phyloP scores from a whole-genome alignment of 2,113 vertebrate species.

The Xiphias gladius region DNA sequence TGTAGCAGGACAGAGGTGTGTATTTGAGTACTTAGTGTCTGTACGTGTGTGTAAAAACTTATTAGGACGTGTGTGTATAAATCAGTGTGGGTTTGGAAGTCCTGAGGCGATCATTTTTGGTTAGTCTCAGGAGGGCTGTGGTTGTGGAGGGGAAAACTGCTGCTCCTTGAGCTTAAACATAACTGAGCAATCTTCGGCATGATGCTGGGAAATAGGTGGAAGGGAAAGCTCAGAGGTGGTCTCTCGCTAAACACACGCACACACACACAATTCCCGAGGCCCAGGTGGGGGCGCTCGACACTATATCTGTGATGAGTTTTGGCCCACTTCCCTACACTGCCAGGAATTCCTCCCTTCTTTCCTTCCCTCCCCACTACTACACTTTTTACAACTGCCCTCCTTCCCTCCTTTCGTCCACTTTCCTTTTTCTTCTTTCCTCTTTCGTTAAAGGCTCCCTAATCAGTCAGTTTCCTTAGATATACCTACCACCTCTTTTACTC shows the following conservation, averaged over 20 bases:
- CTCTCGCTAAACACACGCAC: conserved; percentile 56
- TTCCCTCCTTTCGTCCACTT: conserved; percentile 18
- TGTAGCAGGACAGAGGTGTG: conserved; percentile 49
- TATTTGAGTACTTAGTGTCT: conserved; percentile 35
- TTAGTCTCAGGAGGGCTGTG: conserved; percentile 64
- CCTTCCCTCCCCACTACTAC: conserved; percentile 10
- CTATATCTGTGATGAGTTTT: conserved; percentile 69
- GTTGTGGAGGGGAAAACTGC: conserved; percentile 70
- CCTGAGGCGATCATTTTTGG: conserved; percentile 71
- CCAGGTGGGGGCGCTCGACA: conserved; percentile 75
- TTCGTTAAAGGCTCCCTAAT: not conserved
- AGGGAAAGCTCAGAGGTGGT: conserved; percentile 83
- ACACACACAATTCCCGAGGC: conserved; percentile 48
- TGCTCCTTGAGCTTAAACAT: conserved; percentile 68
- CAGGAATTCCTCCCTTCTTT: conserved; percentile 72
- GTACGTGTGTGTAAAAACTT: conserved; percentile 40
- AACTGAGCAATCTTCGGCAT: conserved; percentile 76
- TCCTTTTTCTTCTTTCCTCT: not conserved
- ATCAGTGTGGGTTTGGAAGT: conserved; percentile 63
- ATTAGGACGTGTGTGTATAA: conserved; percentile 27
- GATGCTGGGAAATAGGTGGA: conserved; percentile 81
- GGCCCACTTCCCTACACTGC: conserved; percentile 68
- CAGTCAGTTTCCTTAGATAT: not conserved
- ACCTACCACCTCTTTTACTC: not conserved
- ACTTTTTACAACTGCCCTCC: conserved; percentile 3